Evolutionary conservation across 2,797 vertebrate species (phyloP).

Genomic region (Alcedo atthis): DNA sequence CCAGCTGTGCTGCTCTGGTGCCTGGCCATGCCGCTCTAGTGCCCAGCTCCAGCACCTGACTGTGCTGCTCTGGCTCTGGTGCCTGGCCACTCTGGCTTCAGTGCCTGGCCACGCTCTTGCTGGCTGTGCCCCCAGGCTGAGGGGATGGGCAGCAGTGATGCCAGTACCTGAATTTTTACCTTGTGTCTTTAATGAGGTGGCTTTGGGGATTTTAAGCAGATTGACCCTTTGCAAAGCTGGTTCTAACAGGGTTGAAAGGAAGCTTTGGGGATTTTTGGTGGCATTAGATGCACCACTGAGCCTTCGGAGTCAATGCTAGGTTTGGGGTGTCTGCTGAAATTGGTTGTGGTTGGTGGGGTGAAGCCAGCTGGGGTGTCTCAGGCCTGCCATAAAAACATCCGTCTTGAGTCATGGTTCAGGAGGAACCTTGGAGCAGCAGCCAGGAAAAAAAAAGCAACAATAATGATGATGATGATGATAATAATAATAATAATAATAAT

Average conservation of each 20-base stretch:
- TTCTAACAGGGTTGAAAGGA: neutral
- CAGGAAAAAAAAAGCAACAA: too few species aligned
- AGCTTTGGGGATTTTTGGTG: neutral
- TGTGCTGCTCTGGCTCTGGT: too few species aligned
- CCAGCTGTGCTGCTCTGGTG: too few species aligned
- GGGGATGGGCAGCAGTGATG: accelerated
- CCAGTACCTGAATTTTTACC: neutral
- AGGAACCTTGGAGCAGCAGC: neutral
- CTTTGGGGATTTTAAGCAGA: neutral
- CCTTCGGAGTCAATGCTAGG: neutral
- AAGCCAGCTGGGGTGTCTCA: neutral
- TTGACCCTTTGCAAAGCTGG: neutral
- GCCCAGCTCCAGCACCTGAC: too few species aligned
- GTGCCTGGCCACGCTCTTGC: constrained; percentile 83
- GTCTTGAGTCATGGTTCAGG: neutral
- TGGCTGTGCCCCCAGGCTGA: constrained; percentile 71
- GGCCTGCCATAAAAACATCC: neutral
- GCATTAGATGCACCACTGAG: neutral
- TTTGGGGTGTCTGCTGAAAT: neutral
- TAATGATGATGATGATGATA: neutral
- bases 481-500: neutral
- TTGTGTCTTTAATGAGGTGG: neutral
- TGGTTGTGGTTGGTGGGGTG: neutral
- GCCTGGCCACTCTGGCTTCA: constrained; percentile 57
- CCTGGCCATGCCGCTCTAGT: too few species aligned